These are phyloP conservation scores for Drosophila lutescens DNA, from an alignment of 2,888 invertebrate species.

Conservation along the genomic window DNA sequence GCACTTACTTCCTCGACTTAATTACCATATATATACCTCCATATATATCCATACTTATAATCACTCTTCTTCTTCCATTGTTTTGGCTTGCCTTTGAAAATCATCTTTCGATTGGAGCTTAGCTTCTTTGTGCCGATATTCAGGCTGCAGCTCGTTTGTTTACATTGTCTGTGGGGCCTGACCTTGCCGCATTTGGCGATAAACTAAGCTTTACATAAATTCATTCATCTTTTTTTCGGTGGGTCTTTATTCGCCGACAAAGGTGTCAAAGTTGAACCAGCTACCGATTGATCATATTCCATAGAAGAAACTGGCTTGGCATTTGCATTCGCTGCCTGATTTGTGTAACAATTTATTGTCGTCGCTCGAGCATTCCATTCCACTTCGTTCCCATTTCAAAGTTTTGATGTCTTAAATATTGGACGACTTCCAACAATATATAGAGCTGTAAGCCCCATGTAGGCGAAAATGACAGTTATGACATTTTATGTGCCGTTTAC, in stretches of 20 bases:
- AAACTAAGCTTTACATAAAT: constrained; percentile 57
- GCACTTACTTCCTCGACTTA: constrained; percentile 78
- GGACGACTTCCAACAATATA: constrained; percentile 50
- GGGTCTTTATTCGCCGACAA: constrained; percentile 61
- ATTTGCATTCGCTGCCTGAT: constrained; percentile 54
- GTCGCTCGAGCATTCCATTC: constrained; percentile 46
- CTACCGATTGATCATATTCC: constrained; percentile 68
- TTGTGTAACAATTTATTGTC: constrained; percentile 69
- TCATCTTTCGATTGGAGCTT: constrained; percentile 21
- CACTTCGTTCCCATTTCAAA: constrained; percentile 49
- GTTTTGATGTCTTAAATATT: constrained; percentile 41
- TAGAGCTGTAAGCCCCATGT: constrained; percentile 40
- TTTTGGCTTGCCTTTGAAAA: constrained; percentile 18
- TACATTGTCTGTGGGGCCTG: constrained; percentile 43
- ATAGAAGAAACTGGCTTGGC: constrained; percentile 30
- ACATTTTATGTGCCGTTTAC: constrained; percentile 69
- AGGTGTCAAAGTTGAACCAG: constrained; percentile 56
- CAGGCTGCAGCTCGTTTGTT: constrained; percentile 55
- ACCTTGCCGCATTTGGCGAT: constrained; percentile 66
- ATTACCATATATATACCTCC: constrained; percentile 45
- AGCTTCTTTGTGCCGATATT: constrained; percentile 31
- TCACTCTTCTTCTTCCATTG: constrained; percentile 9
- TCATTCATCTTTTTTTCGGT: constrained; percentile 10
- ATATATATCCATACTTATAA: constrained; percentile 3
- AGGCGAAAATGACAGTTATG: constrained; percentile 66